phyloP scores from a whole-genome alignment of 2,888 invertebrate species.

The Graphium colonna region DNA sequence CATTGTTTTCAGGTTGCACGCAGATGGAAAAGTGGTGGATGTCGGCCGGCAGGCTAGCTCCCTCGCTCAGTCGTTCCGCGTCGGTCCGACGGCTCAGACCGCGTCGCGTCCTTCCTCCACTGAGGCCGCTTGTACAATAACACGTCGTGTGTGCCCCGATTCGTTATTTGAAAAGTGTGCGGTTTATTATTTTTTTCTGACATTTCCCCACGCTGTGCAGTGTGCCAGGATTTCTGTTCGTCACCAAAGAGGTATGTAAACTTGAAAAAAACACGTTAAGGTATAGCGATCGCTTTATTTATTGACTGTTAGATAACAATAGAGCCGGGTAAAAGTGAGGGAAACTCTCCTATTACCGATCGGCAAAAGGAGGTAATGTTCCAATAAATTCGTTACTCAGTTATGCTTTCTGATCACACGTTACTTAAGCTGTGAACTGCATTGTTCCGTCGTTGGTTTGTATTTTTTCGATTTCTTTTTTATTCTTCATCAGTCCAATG shows the following conservation, averaged over 20 bases:
- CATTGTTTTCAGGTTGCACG: conserved; percentile 33
- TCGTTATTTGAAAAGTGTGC: conserved; percentile 43
- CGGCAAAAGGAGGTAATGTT: conserved; percentile 25
- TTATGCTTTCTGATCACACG: conserved; percentile 26
- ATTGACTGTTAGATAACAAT: conserved; percentile 23
- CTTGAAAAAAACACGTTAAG: conserved; percentile 24
- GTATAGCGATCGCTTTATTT: neutral
- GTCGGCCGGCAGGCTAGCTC: conserved; percentile 25
- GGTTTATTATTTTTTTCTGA: conserved; percentile 47
- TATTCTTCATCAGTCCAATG: conserved; percentile 10
- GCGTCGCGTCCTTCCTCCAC: conserved; percentile 30
- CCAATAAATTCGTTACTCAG: conserved; percentile 25
- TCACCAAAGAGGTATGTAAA: conserved; percentile 48
- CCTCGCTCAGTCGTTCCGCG: conserved; percentile 51
- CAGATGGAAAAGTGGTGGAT: conserved; percentile 27
- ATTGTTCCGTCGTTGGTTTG: conserved; percentile 18
- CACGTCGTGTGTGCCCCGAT: conserved; percentile 60
- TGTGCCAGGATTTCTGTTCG: conserved; percentile 58
- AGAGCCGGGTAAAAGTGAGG: conserved; percentile 36
- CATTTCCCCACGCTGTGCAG: conserved; percentile 44
- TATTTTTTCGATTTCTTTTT: conserved; percentile 14
- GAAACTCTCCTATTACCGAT: conserved; percentile 26
- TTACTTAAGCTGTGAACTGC: conserved; percentile 19
- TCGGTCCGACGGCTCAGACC: conserved; percentile 57
- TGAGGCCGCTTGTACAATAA: conserved; percentile 16